Conservation (phyloP, 2,888 invertebrate species). For the Polymixis flavicincta region DNA sequence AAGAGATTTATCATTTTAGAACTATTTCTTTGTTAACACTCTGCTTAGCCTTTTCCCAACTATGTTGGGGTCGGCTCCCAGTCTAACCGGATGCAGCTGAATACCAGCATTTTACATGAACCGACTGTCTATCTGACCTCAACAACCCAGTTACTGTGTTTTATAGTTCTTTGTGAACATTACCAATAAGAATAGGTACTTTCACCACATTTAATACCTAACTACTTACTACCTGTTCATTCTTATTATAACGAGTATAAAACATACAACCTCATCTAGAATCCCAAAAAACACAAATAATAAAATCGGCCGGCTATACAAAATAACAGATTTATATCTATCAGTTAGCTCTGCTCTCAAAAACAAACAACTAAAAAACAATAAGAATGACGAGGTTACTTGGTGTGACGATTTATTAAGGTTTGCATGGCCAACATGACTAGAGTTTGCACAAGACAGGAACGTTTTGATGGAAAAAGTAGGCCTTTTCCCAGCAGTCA, state of each 20-base stretch:
- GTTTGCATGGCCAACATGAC: neutral
- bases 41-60: no score
- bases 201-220: neutral
- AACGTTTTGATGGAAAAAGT: neutral
- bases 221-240: no score
- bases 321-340: constrained; percentile 1
- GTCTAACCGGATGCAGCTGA: no score
- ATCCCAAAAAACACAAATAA: neutral
- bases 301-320: neutral
- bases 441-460: neutral
- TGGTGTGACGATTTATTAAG: neutral
- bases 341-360: no score
- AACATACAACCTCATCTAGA: neutral
- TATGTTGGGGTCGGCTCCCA: no score
- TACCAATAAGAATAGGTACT: neutral
- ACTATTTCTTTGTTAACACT: neutral
- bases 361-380: no score
- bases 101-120: no score
- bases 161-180: no score
- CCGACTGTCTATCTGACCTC: no score
- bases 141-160: no score
- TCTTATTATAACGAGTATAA: neutral
- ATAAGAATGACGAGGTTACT: no score
- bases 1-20: neutral
- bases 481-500: no score